Evolutionary conservation across 2,113 vertebrate genomes (phyloP).

Genomic region (Junco hyemalis): DNA sequence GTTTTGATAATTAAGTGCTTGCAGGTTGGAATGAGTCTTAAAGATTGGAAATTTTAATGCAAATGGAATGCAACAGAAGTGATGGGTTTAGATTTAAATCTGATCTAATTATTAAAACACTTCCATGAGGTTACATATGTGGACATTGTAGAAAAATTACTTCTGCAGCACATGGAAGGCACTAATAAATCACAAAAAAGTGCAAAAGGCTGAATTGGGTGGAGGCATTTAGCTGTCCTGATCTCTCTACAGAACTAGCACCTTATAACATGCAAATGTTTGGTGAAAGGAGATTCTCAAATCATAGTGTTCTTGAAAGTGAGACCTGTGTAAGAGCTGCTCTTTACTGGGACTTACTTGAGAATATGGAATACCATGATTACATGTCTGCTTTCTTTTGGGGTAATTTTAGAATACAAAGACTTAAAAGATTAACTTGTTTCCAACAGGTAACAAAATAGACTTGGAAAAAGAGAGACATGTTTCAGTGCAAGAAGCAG

Average conservation of each 20-base stretch:
- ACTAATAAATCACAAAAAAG: not conserved
- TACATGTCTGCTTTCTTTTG: not conserved
- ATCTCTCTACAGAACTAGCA: not conserved
- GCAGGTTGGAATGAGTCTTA: not conserved
- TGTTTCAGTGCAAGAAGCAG: conserved; percentile 94
- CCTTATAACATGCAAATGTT: not conserved
- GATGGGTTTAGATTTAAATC: not conserved
- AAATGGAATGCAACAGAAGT: not conserved
- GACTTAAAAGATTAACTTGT: conserved; percentile 14
- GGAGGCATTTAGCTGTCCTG: not conserved
- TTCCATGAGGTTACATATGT: not conserved
- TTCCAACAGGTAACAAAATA: conserved; percentile 92
- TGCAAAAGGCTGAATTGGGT: not conserved
- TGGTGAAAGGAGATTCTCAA: not conserved
- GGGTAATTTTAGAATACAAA: not conserved
- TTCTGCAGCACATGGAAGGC: not conserved
- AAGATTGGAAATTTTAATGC: not conserved
- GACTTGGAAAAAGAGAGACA: conserved; percentile 98
- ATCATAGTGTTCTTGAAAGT: not conserved
- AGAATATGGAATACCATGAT: not conserved
- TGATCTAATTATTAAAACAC: not conserved
- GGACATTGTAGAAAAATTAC: not conserved
- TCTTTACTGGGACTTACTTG: not conserved
- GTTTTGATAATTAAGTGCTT: not conserved
- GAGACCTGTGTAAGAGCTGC: not conserved